Base-by-base conservation (phyloP, 2,888 invertebrate species). In the Lycaena phlaeas region DNA sequence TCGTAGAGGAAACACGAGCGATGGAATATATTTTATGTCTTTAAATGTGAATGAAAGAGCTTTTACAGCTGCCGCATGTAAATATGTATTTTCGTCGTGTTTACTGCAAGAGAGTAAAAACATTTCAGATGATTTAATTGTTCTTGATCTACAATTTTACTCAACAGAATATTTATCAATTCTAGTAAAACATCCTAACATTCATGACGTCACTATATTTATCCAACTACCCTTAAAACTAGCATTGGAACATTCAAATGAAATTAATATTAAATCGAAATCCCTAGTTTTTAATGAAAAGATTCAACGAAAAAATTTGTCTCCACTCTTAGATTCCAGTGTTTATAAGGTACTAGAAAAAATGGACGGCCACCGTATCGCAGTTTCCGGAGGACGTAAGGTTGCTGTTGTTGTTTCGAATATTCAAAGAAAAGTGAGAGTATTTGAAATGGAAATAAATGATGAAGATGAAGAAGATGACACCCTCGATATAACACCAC, bases 361-460 rank as follows among this genome's bases (percentile, higher is more conserved):
- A 54, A 87, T 90, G 82, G 84, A 87, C 50, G 90, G 89, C 2
- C 87, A 87, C 43, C 76, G 86, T 46, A 87, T 97, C 57, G 92
- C 96, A 1, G 96, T 96, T 2, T 95, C 95, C 30, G 96, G 96
- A 1, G 89, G 90, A 41, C 70, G 89, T 44, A 92, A 93, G 75
- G 94, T 97, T 5, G 92, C 95, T 5, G 93, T 96, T 27, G 89
- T 97, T 34, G 78, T 96, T 27, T 92, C 94, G 10, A 92, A 93
- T 53, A 93, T 89, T 55, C 84, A 86, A 40, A 88, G 93, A 44
- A 92, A 94, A 67, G 92, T 97, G 29, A 87, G 94, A 46, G 87
- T 96, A 36, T 94, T 94, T 64, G 95, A 97, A 70, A 96, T 96
- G 90, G 97, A 97, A 79, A 92, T 91, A 0, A 96, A 96, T 61